A percentile compares a stretch with the other conserved stretches of the same genome.
Evolutionary conservation across 1,140 invertebrate species (phyloP).

Genomic region (Ptiloglossa arizonensis): DNA sequence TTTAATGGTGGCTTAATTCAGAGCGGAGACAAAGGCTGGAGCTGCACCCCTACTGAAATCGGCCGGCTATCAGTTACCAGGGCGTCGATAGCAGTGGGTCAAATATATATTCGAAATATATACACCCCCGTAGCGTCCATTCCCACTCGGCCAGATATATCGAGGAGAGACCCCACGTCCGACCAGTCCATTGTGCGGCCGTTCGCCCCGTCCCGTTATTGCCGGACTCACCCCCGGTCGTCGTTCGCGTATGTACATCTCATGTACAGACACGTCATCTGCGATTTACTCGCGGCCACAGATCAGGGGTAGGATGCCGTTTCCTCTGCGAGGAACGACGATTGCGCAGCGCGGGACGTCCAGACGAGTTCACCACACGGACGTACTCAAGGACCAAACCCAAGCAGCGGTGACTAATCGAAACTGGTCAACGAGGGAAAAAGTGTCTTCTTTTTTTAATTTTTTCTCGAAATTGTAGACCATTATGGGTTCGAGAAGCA

Average conservation of each 20-base stretch:
- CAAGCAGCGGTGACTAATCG: too few species aligned
- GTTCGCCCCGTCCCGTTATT: slow-evolving; percentile 62
- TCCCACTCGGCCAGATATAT: slow-evolving; percentile 10
- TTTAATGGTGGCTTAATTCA: slow-evolving; percentile 65
- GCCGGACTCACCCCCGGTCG: slow-evolving; percentile 32
- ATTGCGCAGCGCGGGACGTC: background rate
- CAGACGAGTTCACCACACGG: too few species aligned
- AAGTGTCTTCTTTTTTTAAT: too few species aligned
- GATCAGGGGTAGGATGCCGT: background rate
- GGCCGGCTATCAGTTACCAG: slow-evolving; percentile 64
- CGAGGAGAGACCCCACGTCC: slow-evolving; percentile 36
- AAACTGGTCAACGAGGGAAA: too few species aligned
- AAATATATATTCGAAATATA: slow-evolving; percentile 69
- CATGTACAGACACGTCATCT: slow-evolving; percentile 56
- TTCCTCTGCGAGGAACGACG: background rate
- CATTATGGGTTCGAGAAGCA: too few species aligned
- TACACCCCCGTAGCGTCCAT: slow-evolving; percentile 18
- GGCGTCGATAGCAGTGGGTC: slow-evolving; percentile 66
- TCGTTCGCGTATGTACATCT: slow-evolving; percentile 35
- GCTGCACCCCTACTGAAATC: slow-evolving; percentile 36
- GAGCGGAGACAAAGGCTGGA: slow-evolving; percentile 36
- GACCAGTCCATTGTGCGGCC: slow-evolving; percentile 60
- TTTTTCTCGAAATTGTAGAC: too few species aligned
- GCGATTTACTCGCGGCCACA: slow-evolving; percentile 55
- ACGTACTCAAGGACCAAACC: too few species aligned